Conservation (phyloP, 2,113 vertebrate species). For the Tyrannus savana region DNA sequence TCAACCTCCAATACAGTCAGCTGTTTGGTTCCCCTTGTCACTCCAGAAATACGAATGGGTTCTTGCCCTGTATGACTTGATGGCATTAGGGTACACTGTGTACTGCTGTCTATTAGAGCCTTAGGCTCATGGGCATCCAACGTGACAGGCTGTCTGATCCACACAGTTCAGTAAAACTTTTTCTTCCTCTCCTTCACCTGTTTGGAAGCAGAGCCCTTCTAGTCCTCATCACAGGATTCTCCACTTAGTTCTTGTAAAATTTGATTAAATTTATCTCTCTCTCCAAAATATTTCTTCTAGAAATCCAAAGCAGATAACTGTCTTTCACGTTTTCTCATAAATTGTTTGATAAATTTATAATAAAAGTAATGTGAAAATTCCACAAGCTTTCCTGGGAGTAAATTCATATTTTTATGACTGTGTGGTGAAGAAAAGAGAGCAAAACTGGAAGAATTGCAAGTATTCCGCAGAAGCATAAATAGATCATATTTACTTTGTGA, state of each 20-base stretch:
- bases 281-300: not conserved
- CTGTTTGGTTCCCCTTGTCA: not conserved
- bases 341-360: not conserved
- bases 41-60: not conserved
- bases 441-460: not conserved
- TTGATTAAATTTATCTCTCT: not conserved
- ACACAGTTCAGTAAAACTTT: not conserved
- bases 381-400: not conserved
- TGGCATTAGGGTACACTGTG: not conserved
- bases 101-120: not conserved
- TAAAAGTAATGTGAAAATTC: not conserved
- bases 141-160: not conserved
- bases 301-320: not conserved
- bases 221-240: not conserved
- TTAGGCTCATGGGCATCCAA: not conserved
- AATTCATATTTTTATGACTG: not conserved
- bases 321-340: not conserved
- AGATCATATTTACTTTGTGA: not conserved
- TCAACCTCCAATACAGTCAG: not conserved
- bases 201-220: not conserved
- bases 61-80: not conserved
- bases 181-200: not conserved
- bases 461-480: not conserved
- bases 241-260: not conserved
- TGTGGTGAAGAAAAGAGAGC: not conserved